phyloP scores from a whole-genome alignment of 2,888 invertebrate species.

The Protonemura montana region DNA sequence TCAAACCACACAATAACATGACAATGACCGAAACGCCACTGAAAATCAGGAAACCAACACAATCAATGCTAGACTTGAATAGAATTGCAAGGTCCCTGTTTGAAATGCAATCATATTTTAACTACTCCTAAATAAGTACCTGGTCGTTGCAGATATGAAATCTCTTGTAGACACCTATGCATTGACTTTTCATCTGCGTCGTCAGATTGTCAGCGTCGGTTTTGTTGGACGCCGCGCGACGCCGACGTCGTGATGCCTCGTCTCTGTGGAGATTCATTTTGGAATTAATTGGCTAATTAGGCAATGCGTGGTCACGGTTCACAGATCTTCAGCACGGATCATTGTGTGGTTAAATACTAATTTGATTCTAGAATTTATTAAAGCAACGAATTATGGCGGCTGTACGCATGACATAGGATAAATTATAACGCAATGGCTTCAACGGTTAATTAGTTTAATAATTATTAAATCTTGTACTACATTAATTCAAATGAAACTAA shows the following conservation, averaged over 20 bases:
- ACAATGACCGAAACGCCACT: too few species aligned
- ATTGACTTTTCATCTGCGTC: conserved; percentile 60
- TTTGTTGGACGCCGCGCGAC: conserved; percentile 37
- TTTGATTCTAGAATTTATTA: not conserved
- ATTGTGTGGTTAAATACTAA: not conserved
- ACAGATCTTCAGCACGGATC: not conserved
- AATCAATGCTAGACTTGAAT: too few species aligned
- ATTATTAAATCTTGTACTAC: not conserved
- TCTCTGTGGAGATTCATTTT: conserved; percentile 20
- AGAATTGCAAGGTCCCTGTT: too few species aligned
- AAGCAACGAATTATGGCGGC: not conserved
- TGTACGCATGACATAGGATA: not conserved
- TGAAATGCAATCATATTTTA: too few species aligned
- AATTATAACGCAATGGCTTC: not conserved
- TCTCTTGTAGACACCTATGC: conserved; percentile 77
- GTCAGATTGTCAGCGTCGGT: conserved; percentile 37
- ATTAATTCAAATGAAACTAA: not conserved
- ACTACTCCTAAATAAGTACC: conserved; percentile 61
- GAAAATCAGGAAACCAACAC: too few species aligned
- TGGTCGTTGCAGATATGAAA: conserved; percentile 83
- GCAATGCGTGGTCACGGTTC: not conserved
- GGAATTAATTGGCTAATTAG: not conserved
- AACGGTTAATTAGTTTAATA: not conserved
- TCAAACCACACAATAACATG: too few species aligned
- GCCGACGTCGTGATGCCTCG: conserved; percentile 31